Base-by-base conservation (phyloP, 2,888 invertebrate species). In the Nysson spinosus region DNA sequence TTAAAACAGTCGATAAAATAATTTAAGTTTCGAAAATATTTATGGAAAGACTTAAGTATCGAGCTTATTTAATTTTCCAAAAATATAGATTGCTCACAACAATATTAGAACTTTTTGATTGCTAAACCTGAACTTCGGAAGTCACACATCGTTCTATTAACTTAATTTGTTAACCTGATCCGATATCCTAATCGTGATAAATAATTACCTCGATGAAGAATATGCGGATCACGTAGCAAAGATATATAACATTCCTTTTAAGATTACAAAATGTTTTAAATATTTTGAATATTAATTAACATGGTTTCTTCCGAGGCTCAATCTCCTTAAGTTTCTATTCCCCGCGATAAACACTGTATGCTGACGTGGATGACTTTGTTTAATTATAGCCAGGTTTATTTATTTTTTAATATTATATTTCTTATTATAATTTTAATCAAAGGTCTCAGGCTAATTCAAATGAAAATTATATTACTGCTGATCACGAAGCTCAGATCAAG, bases 171-270 rank as follows among this genome's bases (percentile, higher is more conserved):
- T 57, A 62, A 69, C 80, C 77, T 80, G 78, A 78, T 80, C 76
- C 80, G 69, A 79, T 81, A 80, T 79, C 66, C 78, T 77, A 14
- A 32, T 17, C 30, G 32, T 20, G 19, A 55, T 20, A 30, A 7
- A 6, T 12, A n/a, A 12, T n/a, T 16, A 19, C 6, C 37, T 55
- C 30, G 16, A 20, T 34, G 24, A 68, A 68, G 78, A 75, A 78
- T 75, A 78, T 81, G 44, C 72, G 80, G 81, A 80, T 81, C 76
- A 78, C 40, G 79, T 73, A 61, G 73, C 40, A 51, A 34, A 22
- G 17, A 43, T 42, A 22, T 11, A 16, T n/a, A 7, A 42, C 34
- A 47, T 46, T 52, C 5, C 20, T 52, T 37, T 14, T 37, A 37
- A 19, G 22, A 7, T 24, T 19, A 4, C 14, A n/a, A n/a, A 26